phyloP scores from a whole-genome alignment of 2,888 invertebrate species.

The Rotaria socialis region DNA sequence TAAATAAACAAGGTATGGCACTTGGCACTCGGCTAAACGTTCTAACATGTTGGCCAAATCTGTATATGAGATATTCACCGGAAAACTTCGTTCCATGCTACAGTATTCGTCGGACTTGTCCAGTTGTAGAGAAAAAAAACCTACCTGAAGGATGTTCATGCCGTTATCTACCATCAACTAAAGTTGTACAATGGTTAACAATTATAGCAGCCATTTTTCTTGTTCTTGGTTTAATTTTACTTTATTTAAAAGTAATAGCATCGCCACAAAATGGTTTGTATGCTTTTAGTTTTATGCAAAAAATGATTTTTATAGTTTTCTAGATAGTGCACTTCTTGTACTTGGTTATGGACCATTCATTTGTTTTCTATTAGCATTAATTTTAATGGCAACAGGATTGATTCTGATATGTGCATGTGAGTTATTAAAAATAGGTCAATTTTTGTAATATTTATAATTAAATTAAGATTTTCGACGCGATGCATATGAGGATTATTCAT shows the following conservation, averaged over 20 bases:
- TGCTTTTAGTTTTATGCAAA: neutral
- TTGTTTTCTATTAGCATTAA: neutral
- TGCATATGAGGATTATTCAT: neutral
- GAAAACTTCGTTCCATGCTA: neutral
- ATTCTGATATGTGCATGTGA: neutral
- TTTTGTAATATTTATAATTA: too few species aligned
- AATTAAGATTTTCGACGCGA: neutral
- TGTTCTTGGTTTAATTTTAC: neutral
- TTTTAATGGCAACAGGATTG: neutral
- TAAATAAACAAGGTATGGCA: neutral
- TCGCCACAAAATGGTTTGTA: constrained; percentile 1
- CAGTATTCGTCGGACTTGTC: neutral
- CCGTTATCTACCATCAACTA: neutral
- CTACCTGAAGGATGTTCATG: constrained; percentile 18
- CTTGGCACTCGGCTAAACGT: neutral
- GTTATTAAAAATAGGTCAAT: neutral
- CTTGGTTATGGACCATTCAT: neutral
- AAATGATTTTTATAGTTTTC: neutral
- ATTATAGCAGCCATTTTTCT: neutral
- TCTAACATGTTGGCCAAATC: neutral
- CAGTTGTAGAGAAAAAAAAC: neutral
- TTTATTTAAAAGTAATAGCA: neutral
- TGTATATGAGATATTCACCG: neutral
- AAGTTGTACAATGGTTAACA: constrained; percentile 26
- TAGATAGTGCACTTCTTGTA: neutral